Evolutionary conservation across 2,797 vertebrate species (phyloP).

Genomic region (Enteromius afrohamiltoni): DNA sequence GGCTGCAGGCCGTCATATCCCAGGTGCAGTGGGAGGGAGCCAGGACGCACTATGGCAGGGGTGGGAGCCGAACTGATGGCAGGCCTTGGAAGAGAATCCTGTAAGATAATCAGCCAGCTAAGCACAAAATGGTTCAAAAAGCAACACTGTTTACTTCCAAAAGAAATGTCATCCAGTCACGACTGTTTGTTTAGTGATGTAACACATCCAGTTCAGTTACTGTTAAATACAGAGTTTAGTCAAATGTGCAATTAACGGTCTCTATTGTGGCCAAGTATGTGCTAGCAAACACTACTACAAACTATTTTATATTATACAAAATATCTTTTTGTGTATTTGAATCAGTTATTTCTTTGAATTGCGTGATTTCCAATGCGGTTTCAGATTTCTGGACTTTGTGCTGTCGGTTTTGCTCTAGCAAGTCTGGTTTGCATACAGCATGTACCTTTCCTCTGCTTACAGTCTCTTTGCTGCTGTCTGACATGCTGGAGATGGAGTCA

Average conservation of each 20-base stretch:
- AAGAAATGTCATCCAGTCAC: background rate
- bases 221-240: conserved; percentile 24
- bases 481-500: conserved; percentile 75
- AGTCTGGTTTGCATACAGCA: background rate
- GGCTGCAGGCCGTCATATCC: conserved; percentile 91
- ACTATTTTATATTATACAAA: background rate
- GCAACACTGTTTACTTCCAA: background rate
- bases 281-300: background rate
- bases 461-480: conserved; percentile 70
- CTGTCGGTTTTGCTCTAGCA: background rate
- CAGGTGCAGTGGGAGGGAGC: conserved; percentile 92
- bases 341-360: background rate
- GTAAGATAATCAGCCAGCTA: conserved; percentile 49
- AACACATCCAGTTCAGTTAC: conserved; percentile 23
- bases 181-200: conserved; percentile 39
- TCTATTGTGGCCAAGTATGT: background rate
- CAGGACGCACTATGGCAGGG: conserved; percentile 92
- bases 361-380: background rate
- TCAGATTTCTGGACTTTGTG: background rate
- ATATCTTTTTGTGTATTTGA: background rate
- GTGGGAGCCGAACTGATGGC: conserved; percentile 87
- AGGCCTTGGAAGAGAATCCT: conserved; percentile 84
- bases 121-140: conserved; percentile 25
- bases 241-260: conserved; percentile 33
- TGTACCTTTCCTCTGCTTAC: conserved; percentile 70